Percentiles rank a stretch among this genome's conserved stretches.
These are phyloP conservation scores for Bombyx mandarina DNA, from an alignment of 1,140 invertebrate species.

Conservation along the genomic window DNA sequence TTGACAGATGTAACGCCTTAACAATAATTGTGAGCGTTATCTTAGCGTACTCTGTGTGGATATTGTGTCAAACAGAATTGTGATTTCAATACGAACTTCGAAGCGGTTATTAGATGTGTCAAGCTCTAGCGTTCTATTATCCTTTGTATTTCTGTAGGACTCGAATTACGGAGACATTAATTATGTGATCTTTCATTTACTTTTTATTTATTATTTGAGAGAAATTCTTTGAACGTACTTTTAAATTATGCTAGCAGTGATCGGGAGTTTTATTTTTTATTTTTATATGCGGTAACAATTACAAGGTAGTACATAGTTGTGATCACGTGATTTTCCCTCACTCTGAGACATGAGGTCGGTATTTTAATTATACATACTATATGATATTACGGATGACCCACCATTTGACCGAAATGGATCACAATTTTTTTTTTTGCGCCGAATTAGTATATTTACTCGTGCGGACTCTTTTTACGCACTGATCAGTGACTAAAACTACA, in stretches of 20 bases:
- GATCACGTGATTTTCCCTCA: too few species aligned
- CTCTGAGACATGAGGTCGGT: too few species aligned
- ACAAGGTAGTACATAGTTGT: too few species aligned
- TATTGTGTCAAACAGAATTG: background rate
- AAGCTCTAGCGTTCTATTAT: background rate
- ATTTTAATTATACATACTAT: too few species aligned
- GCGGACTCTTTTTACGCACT: background rate
- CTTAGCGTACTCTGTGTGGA: background rate
- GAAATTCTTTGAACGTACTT: background rate
- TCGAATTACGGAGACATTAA: background rate
- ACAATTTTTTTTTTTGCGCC: too few species aligned
- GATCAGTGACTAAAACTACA: background rate
- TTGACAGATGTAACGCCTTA: constrained; percentile 9
- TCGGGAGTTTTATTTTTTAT: too few species aligned
- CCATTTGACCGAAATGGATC: too few species aligned
- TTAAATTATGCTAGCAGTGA: too few species aligned
- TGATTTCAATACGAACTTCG: background rate
- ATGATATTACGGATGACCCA: too few species aligned
- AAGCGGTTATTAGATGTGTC: background rate
- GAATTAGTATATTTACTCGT: too few species aligned
- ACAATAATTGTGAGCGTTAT: constrained; percentile 8
- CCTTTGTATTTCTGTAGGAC: background rate
- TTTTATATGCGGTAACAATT: too few species aligned
- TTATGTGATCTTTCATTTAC: background rate
- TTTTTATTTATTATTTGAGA: background rate